phyloP scores from a whole-genome alignment of 2,888 invertebrate species.

The Diadromus collaris region DNA sequence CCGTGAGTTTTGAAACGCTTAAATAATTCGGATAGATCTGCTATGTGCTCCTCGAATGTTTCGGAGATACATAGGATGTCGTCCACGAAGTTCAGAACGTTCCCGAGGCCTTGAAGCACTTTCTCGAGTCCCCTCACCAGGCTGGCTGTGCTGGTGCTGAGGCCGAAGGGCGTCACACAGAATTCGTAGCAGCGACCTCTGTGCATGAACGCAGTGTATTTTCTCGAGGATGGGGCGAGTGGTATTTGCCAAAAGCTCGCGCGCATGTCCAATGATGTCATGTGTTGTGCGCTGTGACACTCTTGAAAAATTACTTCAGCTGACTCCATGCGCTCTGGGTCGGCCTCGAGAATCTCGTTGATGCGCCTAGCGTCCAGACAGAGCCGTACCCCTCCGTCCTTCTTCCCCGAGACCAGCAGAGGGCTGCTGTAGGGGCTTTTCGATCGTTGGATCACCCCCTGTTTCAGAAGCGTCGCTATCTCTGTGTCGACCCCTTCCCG shows the following conservation, averaged over 20 bases:
- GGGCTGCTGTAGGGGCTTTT: neutral
- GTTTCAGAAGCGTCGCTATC: neutral
- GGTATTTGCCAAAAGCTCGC: neutral
- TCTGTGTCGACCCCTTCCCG: neutral
- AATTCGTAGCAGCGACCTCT: neutral
- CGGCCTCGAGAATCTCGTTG: neutral
- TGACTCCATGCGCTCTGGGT: neutral
- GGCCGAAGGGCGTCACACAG: too few species aligned
- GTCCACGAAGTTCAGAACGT: constrained; percentile 13
- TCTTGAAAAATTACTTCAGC: neutral
- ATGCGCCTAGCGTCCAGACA: neutral
- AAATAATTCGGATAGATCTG: neutral
- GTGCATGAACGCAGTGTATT: neutral
- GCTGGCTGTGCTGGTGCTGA: too few species aligned
- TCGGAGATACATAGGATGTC: neutral
- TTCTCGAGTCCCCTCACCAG: too few species aligned
- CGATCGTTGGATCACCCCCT: neutral
- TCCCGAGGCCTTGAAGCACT: neutral
- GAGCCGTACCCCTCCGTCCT: neutral
- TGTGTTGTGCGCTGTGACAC: neutral
- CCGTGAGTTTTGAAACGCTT: neutral
- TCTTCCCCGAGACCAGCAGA: too few species aligned
- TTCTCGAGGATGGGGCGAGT: neutral
- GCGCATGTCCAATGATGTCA: neutral
- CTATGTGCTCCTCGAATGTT: neutral